Evolutionary conservation across 2,888 invertebrate species (phyloP).

Genomic region (Lypha dubia): DNA sequence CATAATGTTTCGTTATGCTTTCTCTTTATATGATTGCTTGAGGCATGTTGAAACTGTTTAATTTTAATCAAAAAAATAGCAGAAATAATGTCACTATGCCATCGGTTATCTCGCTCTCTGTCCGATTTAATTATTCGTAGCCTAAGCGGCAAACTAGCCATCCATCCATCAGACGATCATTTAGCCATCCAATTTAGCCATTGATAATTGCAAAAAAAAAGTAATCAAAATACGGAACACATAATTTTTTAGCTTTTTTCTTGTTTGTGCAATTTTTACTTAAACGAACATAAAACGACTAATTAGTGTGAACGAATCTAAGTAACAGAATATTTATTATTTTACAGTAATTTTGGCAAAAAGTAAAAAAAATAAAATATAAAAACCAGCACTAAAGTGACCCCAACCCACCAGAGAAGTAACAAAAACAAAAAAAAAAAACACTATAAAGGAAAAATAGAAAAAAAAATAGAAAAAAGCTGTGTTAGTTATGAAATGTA

Average conservation of each 20-base stretch:
- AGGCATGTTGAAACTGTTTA: slow-evolving; percentile 13
- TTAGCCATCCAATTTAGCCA: slow-evolving; percentile 24
- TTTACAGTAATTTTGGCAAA: slow-evolving; percentile 12
- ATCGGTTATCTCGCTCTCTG: background rate
- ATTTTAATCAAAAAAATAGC: slow-evolving; percentile 15
- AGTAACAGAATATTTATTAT: slow-evolving; percentile 60
- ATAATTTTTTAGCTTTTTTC: background rate
- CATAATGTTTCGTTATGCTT: background rate
- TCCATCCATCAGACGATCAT: background rate
- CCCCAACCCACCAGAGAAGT: slow-evolving; percentile 54
- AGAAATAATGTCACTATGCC: slow-evolving; percentile 52
- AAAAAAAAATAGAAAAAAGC: slow-evolving; percentile 1
- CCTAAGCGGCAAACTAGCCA: background rate
- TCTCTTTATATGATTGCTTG: slow-evolving; percentile 8
- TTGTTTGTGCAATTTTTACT: slow-evolving; percentile 12
- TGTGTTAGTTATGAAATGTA: slow-evolving; percentile 47
- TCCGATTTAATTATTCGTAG: background rate
- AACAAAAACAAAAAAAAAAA: background rate
- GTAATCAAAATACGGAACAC: slow-evolving; percentile 66
- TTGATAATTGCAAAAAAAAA: slow-evolving; percentile 60
- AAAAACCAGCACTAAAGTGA: slow-evolving; percentile 29
- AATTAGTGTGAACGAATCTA: slow-evolving; percentile 69
- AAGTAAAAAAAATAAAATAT: too few relatives aligned
- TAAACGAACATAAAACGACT: slow-evolving; percentile 56
- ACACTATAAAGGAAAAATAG: background rate